Conservation (phyloP, 2,113 vertebrate genomes). For the Leucopsar rothschildi region DNA sequence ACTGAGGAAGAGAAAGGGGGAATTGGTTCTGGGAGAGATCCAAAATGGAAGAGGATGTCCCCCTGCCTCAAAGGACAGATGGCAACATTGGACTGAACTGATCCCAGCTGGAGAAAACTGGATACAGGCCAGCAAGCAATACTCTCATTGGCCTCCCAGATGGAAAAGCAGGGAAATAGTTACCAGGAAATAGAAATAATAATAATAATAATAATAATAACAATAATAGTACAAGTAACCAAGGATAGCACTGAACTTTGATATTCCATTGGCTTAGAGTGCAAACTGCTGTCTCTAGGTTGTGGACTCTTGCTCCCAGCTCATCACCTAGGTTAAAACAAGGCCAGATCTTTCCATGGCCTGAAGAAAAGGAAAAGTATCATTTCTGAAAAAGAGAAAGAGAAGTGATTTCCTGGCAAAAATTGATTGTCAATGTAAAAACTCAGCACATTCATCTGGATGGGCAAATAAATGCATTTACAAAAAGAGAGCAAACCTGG, state of each 20-base stretch:
- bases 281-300: background rate
- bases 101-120: conserved; percentile 57
- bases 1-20: background rate
- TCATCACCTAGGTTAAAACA: background rate
- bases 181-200: background rate
- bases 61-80: conserved; percentile 49
- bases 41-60: background rate
- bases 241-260: background rate
- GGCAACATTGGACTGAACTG: conserved; percentile 35
- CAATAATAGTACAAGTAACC: background rate
- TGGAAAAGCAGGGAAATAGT: conserved; percentile 20
- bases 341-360: background rate
- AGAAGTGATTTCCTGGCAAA: background rate
- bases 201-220: background rate
- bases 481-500: background rate
- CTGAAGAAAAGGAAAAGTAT: background rate
- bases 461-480: background rate
- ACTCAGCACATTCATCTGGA: background rate
- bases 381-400: background rate
- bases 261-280: background rate
- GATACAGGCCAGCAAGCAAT: conserved; percentile 49
- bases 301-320: background rate
- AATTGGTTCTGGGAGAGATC: background rate
- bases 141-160: conserved; percentile 48
- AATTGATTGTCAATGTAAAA: background rate